These are phyloP conservation scores for Buphagus erythrorhynchus DNA, from an alignment of 2,797 vertebrate genomes.

Conservation along the genomic window DNA sequence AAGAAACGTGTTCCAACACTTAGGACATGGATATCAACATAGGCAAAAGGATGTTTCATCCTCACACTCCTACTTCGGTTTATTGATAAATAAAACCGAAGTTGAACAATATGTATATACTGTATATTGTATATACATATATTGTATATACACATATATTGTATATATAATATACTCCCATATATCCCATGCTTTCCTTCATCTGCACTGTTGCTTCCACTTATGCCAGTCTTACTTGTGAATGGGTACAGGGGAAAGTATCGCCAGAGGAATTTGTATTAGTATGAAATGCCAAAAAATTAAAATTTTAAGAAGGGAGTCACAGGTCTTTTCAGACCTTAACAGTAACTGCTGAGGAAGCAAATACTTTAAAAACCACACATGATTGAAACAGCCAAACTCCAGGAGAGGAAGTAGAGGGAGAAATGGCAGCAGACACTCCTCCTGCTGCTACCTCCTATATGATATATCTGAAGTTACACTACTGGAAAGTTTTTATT, in stretches of 20 bases:
- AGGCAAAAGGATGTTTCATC: neutral
- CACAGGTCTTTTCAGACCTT: neutral
- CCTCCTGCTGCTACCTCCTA: neutral
- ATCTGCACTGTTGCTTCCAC: neutral
- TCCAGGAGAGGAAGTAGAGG: neutral
- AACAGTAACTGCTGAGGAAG: neutral
- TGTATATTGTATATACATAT: too few species aligned
- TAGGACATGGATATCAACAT: neutral
- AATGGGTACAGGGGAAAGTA: neutral
- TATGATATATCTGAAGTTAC: neutral
- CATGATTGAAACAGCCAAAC: neutral
- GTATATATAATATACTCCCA: neutral
- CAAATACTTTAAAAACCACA: neutral
- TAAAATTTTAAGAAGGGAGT: neutral
- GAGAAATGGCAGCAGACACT: neutral
- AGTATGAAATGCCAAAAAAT: neutral
- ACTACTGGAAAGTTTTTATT: neutral
- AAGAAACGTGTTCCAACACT: neutral
- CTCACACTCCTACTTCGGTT: neutral
- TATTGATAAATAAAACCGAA: neutral
- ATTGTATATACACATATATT: too few species aligned
- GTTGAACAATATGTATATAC: neutral
- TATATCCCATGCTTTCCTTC: neutral
- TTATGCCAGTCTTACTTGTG: neutral
- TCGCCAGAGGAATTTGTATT: neutral